These are phyloP conservation scores for Tinea trinotella DNA, from an alignment of 2,888 invertebrate genomes.

Conservation along the genomic window DNA sequence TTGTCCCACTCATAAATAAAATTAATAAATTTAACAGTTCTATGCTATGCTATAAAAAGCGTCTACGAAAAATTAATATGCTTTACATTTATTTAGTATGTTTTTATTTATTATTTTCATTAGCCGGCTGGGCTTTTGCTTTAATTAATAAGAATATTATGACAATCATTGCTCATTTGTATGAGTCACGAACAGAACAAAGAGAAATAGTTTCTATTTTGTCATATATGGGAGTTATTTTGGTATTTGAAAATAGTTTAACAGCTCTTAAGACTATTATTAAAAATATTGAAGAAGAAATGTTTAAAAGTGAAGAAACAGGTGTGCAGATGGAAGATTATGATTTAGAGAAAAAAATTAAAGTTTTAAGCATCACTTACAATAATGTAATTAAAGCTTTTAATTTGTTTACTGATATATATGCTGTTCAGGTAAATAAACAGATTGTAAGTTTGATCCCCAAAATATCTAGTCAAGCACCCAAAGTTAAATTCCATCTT, in stretches of 20 bases:
- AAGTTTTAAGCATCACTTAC: background rate
- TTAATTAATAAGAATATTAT: too few species aligned
- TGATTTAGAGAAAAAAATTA: background rate
- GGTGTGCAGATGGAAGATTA: background rate
- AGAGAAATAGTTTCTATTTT: background rate
- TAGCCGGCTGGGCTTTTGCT: too few species aligned
- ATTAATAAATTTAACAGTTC: background rate
- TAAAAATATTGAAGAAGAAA: background rate
- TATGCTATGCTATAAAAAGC: too few species aligned
- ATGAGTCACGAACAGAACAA: background rate
- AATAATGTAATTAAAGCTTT: background rate
- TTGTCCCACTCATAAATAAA: background rate
- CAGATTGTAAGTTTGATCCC: too few species aligned
- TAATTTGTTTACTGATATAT: background rate
- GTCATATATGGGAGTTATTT: background rate
- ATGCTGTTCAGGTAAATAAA: conserved; percentile 1
- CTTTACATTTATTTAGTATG: too few species aligned
- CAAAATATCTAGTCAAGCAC: too few species aligned
- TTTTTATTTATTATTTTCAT: background rate
- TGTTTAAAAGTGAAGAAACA: background rate
- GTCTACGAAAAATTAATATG: too few species aligned
- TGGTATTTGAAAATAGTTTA: background rate
- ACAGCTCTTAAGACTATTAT: background rate
- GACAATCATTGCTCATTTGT: background rate
- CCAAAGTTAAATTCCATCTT: too few species aligned